phyloP scores from a whole-genome alignment of 2,113 vertebrate species.

The Pseudorasbora parva region DNA sequence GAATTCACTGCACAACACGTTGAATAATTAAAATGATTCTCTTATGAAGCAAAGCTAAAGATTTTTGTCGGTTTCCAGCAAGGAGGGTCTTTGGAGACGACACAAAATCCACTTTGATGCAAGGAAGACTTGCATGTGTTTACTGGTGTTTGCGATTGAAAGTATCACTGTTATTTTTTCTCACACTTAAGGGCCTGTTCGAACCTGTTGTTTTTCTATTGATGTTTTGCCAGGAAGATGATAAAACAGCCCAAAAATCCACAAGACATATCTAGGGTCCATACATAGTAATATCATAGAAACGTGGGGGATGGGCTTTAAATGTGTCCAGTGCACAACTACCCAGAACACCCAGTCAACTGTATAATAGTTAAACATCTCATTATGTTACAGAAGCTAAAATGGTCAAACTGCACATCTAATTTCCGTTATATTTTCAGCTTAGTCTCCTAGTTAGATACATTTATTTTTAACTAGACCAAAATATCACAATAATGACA shows the following conservation, averaged over 20 bases:
- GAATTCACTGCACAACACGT: neutral
- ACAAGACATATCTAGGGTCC: neutral
- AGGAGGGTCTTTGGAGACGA: neutral
- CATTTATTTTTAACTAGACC: too few relatives aligned
- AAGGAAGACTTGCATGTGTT: neutral
- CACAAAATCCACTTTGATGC: constrained; percentile 9
- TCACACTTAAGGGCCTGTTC: neutral
- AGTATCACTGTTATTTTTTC: neutral
- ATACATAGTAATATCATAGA: neutral
- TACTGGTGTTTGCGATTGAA: neutral
- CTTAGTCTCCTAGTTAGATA: too few relatives aligned
- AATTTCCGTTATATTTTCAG: neutral
- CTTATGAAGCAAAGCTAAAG: neutral
- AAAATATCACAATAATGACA: too few relatives aligned
- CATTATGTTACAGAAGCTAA: neutral
- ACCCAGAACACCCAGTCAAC: neutral
- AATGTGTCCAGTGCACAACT: neutral
- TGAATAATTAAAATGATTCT: constrained; percentile 23
- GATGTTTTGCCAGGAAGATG: constrained; percentile 2
- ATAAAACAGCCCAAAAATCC: neutral
- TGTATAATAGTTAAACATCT: neutral
- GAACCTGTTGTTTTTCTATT: neutral
- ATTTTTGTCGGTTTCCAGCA: neutral
- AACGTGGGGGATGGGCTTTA: neutral
- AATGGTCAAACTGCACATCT: neutral